Evolutionary conservation across 2,888 invertebrate genomes (phyloP).

Genomic region (Merodon equestris): DNA sequence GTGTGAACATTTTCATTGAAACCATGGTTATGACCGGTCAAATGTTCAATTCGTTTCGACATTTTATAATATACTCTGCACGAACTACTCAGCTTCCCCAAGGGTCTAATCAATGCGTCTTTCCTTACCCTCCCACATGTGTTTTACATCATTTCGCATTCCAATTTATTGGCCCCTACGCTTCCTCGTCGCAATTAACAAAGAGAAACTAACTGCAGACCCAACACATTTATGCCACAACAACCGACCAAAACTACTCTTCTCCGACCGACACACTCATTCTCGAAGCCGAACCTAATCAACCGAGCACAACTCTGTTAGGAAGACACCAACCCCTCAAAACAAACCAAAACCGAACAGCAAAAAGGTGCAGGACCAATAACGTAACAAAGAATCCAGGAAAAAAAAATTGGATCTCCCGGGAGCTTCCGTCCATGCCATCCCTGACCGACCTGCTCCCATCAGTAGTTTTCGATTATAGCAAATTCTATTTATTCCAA

Average conservation of each 20-base stretch:
- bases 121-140: conserved; percentile 29
- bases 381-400: conserved; percentile 39
- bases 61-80: too few relatives aligned
- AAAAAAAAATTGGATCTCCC: conserved; percentile 24
- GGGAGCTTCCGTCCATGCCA: too few relatives aligned
- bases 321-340: conserved; percentile 34
- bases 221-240: conserved; percentile 31
- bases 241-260: conserved; percentile 35
- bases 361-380: conserved; percentile 57
- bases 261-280: conserved; percentile 16
- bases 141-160: conserved; percentile 8
- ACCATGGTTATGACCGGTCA: too few relatives aligned
- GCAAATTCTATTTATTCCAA: conserved; percentile 68
- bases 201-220: conserved; percentile 11
- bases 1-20: too few relatives aligned
- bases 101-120: conserved; percentile 44
- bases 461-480: conserved; percentile 64
- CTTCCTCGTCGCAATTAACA: conserved; percentile 35
- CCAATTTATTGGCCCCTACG: conserved; percentile 13
- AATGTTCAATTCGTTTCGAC: too few relatives aligned
- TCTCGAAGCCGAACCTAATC: conserved; percentile 58
- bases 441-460: not conserved
- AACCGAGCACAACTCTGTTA: conserved; percentile 27
- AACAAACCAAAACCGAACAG: conserved; percentile 41
- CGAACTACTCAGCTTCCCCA: conserved; percentile 4